Base-by-base conservation (phyloP, 1,140 invertebrate genomes). In the Euschistus heros region DNA sequence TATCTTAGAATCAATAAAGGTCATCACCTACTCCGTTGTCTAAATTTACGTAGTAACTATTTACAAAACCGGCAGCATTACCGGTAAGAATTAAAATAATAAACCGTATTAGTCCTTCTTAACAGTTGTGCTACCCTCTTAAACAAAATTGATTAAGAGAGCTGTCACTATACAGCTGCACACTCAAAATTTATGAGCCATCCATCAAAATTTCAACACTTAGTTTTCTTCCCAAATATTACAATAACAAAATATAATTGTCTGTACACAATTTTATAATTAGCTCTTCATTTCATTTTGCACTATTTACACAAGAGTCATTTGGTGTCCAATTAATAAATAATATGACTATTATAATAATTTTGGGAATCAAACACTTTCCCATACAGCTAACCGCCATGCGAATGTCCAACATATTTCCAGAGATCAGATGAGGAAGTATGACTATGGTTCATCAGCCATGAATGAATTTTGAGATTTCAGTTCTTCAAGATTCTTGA, bases 401-500 rank as follows among this genome's bases (percentile, higher is more conserved):
- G 47, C 52, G 20, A 54, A 54, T 18, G 22, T 20, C 22, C n/a
- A 20, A 13, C 13, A 20, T 14, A 54, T 14, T 20, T 24, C 22
- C 52, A 20, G 52, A 54, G 52, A 54, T 54, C 52, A 54, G 52
- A 54, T 54, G 52, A 13, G 22, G 52, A 54, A 54, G 52, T 54
- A 27, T 60, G 14, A 46, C 63, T 67, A 67, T 17, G 66, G 44
- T 57, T 87, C 85, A 71, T 88, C 87, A 74, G 84, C 87, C 86
- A 90, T 89, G 75, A 91, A 92, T 72, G 88, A 89, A 83, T 92
- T 91, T 83, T 91, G 89, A 78, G 88, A 89, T 83, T 92, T 93
- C 78, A 91, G 82, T 80, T 91, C 88, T 83, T 93, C 89, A 78
- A 93, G 78, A 72, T 84, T 86, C 77, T 87, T 85, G 71, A 92